phyloP scores from a whole-genome alignment of 2,888 invertebrate species.

The Aphodius granarius region DNA sequence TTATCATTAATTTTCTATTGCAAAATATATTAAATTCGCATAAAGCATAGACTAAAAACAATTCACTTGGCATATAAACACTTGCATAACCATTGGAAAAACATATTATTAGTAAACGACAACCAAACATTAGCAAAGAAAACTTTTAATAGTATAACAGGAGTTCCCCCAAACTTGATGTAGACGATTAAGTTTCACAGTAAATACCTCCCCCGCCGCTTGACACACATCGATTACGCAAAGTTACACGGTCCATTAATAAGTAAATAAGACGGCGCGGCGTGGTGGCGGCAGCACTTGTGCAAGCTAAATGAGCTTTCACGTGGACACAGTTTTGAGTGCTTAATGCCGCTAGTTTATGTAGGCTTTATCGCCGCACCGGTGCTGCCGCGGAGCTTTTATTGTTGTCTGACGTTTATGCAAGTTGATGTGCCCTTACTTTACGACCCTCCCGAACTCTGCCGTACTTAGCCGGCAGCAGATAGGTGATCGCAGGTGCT shows the following conservation, averaged over 20 bases:
- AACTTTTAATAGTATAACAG: not conserved
- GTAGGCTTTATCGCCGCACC: slow-evolving; percentile 40
- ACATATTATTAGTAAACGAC: not conserved
- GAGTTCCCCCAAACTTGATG: not conserved
- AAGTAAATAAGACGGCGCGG: slow-evolving; percentile 36
- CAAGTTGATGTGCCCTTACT: slow-evolving; percentile 51
- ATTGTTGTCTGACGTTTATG: slow-evolving; percentile 48
- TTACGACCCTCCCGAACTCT: slow-evolving; percentile 42
- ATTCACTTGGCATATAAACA: too few relatives aligned
- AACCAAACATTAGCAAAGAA: not conserved
- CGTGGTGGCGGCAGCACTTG: slow-evolving; percentile 30
- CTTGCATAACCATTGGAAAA: not conserved
- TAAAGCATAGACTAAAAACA: too few relatives aligned
- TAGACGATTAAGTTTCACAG: not conserved
- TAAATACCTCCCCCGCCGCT: not conserved
- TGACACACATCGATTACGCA: slow-evolving; percentile 26
- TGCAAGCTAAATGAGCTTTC: slow-evolving; percentile 34
- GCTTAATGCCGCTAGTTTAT: slow-evolving; percentile 40
- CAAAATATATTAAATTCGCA: too few relatives aligned
- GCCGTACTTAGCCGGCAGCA: slow-evolving; percentile 46
- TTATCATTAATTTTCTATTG: too few relatives aligned
- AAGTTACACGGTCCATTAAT: slow-evolving; percentile 34
- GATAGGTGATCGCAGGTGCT: slow-evolving; percentile 52
- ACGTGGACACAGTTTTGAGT: slow-evolving; percentile 37
- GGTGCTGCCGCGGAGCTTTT: slow-evolving; percentile 39